Base-by-base conservation (phyloP, 2,113 vertebrate species). In the Asarcornis scutulata region DNA sequence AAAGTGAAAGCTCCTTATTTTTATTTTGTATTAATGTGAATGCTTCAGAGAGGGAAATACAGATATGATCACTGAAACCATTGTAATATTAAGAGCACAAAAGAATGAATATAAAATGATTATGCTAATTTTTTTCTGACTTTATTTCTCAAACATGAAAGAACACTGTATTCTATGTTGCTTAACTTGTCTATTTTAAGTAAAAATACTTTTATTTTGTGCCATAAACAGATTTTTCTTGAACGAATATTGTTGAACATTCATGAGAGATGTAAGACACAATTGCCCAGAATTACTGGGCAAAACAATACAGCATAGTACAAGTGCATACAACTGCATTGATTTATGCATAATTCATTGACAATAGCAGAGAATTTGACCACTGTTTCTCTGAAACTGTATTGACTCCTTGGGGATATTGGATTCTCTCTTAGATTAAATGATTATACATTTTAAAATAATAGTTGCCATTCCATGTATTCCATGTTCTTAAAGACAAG, bases 1-100 rank as follows among this genome's bases (percentile, higher is more conserved):
- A 73, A 97, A 94, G 77, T 79, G 36, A 32, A 93, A 90, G 20
- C 4, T 79, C 40, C 36, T 84, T 71, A 44, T 63, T 77, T 92
- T 89, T 72, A 31, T 67, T 72, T 92, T 74, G 94, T 69, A 34
- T 95, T 73, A 34, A 42, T 46, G 6, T 48, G 53, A 92, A 92
- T 89, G 31, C 20, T 63, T 90, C 87, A 72, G 66, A 80, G 21
- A 52, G 31, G 29, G 10, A 10, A 86, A 9, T 66, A 52, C 20
- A 75, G 34, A 91, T 92, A 66, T 83, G 17, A 79, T 88, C 74
- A 62, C 7, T 86, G 29, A 68, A 85, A 67, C 27, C 18, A 12
- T 14, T 88, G 7, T 62, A 93, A 62, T 13, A 4, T 7, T 85
- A 67, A 83, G 83, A 78, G 14, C 23, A 53, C 23, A 87, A 63